Conservation (phyloP, 2,888 invertebrate genomes). For the Clivina fossor region DNA sequence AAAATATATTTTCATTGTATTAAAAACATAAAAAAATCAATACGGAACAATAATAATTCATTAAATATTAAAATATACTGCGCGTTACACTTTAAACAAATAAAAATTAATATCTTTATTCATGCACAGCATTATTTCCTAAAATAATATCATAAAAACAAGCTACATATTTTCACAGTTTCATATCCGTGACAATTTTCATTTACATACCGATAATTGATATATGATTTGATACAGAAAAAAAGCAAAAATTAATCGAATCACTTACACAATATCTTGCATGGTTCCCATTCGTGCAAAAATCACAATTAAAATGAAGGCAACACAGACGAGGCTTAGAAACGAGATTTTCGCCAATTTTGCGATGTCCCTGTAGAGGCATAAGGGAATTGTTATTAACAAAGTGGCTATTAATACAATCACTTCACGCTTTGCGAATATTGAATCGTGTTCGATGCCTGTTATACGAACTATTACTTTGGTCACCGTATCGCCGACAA, state of each 20-base stretch:
- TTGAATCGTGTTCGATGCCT: constrained; percentile 56
- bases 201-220: no score
- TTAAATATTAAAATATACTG: no score
- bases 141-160: no score
- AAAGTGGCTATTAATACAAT: constrained; percentile 73
- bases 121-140: no score
- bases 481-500: constrained; percentile 82
- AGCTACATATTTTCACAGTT: no score
- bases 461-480: constrained; percentile 76
- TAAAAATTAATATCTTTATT: no score
- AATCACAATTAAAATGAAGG: constrained; percentile 70
- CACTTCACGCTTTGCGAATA: constrained; percentile 65
- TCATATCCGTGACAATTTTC: no score
- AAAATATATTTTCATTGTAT: no score
- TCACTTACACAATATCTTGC: constrained; percentile 66
- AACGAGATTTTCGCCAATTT: constrained; percentile 70
- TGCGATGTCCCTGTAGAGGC: constrained; percentile 75
- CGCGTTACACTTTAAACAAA: no score
- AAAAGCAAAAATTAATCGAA: constrained; percentile 2
- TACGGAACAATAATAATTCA: no score
- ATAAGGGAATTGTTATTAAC: constrained; percentile 74
- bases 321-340: constrained; percentile 69
- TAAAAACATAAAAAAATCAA: no score
- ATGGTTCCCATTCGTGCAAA: constrained; percentile 62
- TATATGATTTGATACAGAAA: no score